A percentile compares a stretch with the other conserved stretches of the same genome.
Conservation (phyloP, 2,797 vertebrate genomes). For the Sorex maritimensis region DNA sequence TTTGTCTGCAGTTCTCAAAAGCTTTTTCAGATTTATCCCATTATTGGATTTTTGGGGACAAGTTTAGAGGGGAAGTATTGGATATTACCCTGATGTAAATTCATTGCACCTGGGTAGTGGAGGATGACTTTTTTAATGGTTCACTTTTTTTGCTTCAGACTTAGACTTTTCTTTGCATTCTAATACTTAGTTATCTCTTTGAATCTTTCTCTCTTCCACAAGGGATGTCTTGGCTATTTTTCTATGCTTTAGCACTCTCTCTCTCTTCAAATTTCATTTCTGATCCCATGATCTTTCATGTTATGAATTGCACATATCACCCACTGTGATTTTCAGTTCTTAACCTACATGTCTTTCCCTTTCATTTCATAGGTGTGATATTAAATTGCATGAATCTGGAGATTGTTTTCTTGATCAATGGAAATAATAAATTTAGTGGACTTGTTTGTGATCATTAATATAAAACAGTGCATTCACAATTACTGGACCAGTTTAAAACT, state of each 20-base stretch:
- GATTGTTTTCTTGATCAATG: neutral
- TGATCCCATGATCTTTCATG: neutral
- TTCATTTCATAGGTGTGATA: conserved; percentile 4
- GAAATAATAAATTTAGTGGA: conserved; percentile 56
- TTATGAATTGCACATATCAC: conserved; percentile 31
- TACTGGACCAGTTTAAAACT: conserved; percentile 25
- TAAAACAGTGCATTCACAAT: conserved; percentile 20
- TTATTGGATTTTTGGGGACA: neutral
- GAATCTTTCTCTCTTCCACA: neutral
- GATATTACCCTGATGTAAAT: conserved; percentile 1
- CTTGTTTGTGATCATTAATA: conserved; percentile 22
- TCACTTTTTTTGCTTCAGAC: neutral
- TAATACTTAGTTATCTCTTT: conserved; percentile 17
- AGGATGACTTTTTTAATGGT: conserved; percentile 20
- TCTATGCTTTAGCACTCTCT: neutral
- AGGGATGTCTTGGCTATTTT: conserved; percentile 43
- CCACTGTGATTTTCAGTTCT: conserved; percentile 34
- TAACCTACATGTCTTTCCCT: neutral
- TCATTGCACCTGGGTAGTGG: neutral
- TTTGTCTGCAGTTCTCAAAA: conserved; percentile 16
- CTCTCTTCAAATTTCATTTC: too few species aligned
- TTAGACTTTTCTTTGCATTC: conserved; percentile 4
- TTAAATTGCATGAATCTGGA: conserved; percentile 3
- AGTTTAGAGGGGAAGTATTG: neutral
- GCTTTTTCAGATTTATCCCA: conserved; percentile 52